phyloP scores from a whole-genome alignment of 2,888 invertebrate genomes.

The Philhelius pedissequus region DNA sequence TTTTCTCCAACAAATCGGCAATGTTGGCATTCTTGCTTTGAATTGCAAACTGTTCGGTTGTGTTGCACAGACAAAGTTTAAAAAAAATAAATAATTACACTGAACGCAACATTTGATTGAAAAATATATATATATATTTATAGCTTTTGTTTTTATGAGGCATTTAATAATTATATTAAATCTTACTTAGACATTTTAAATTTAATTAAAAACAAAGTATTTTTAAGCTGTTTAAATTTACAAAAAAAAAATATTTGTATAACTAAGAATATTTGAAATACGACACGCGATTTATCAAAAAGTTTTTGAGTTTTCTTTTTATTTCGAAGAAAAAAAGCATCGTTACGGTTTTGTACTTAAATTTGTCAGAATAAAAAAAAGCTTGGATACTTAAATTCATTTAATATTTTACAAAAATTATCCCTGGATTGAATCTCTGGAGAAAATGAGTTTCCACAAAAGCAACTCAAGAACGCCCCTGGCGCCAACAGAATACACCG shows the following conservation, averaged over 20 bases:
- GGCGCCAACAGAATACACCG: slow-evolving; percentile 76
- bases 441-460: slow-evolving; percentile 78
- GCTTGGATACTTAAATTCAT: slow-evolving; percentile 38
- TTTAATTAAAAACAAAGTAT: neutral
- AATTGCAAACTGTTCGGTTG: slow-evolving; percentile 78
- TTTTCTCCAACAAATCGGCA: slow-evolving; percentile 69
- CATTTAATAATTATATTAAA: neutral
- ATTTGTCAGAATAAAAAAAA: neutral
- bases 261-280: neutral
- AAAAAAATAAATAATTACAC: neutral
- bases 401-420: neutral
- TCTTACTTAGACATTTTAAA: neutral
- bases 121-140: neutral
- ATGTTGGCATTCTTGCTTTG: slow-evolving; percentile 79
- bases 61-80: slow-evolving; percentile 65
- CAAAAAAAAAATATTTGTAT: neutral
- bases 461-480: slow-evolving; percentile 78
- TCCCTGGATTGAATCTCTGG: slow-evolving; percentile 47
- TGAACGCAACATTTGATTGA: slow-evolving; percentile 8
- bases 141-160: slow-evolving; percentile 3
- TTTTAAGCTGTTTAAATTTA: neutral
- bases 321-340: neutral
- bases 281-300: neutral
- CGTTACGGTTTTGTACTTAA: slow-evolving; percentile 20
- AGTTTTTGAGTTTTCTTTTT: neutral